phyloP scores from a whole-genome alignment of 1,140 invertebrate species.

The Drosophila triauraria region DNA sequence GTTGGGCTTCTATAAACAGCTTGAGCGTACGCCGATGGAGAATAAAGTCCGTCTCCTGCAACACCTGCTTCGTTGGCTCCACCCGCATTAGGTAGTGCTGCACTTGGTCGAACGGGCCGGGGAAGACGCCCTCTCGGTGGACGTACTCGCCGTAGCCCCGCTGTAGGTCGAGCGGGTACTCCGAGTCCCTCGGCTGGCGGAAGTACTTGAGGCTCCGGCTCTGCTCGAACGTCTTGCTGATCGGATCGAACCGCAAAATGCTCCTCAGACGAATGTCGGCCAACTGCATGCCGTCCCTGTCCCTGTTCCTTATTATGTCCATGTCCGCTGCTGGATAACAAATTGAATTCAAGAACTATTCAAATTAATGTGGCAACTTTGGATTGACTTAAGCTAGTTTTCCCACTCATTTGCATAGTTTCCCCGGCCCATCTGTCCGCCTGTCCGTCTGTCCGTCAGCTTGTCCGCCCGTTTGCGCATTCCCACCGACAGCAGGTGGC shows the following conservation, averaged over 20 bases:
- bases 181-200: not conserved
- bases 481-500: constrained; percentile 40
- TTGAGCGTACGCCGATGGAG: not conserved
- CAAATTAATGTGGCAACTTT: constrained; percentile 42
- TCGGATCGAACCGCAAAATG: not conserved
- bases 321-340: constrained; percentile 10
- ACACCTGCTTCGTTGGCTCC: not conserved
- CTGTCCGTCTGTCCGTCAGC: not conserved
- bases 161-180: constrained; percentile 12
- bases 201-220: not conserved
- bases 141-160: not conserved
- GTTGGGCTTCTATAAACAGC: not conserved
- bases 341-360: constrained; percentile 40
- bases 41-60: constrained; percentile 2
- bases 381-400: constrained; percentile 20
- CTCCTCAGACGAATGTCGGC: constrained; percentile 2
- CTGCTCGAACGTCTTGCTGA: not conserved
- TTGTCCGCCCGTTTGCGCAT: constrained; percentile 24
- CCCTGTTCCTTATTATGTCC: no score
- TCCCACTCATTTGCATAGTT: constrained; percentile 11
- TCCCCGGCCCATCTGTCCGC: not conserved
- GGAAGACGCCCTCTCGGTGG: not conserved
- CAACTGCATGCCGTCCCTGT: not conserved
- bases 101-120: not conserved
- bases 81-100: not conserved